Conservation (phyloP, 1,140 invertebrate genomes). For the Triops longicaudatus region DNA sequence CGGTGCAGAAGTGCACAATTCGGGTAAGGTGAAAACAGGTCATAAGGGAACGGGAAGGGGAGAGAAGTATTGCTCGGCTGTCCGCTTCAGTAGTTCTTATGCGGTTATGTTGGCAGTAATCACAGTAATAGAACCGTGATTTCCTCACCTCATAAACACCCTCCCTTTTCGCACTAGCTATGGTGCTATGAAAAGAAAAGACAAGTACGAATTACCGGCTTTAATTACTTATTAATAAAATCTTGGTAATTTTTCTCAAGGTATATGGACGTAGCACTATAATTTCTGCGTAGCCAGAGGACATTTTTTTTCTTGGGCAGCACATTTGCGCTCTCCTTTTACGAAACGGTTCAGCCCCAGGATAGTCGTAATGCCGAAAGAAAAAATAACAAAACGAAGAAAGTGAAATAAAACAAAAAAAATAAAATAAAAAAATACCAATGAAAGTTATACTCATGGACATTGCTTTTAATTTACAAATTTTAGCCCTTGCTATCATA, state of each 20-base stretch:
- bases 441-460: too few species aligned
- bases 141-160: background rate
- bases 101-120: constrained; percentile 2
- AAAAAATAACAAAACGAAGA: too few species aligned
- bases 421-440: too few species aligned
- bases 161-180: background rate
- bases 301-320: too few species aligned
- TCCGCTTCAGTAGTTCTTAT: background rate
- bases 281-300: too few species aligned
- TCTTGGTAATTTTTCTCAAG: background rate
- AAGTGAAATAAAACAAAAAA: too few species aligned
- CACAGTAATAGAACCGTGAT: background rate
- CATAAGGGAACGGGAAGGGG: background rate
- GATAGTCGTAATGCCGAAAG: too few species aligned
- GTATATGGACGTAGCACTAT: background rate
- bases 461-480: too few species aligned
- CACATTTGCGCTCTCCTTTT: too few species aligned
- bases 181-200: background rate
- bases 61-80: background rate
- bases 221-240: background rate
- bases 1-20: background rate
- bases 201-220: background rate
- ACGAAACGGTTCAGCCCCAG: too few species aligned
- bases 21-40: background rate
- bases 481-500: too few species aligned